Evolutionary conservation across 2,888 invertebrate species (phyloP).

Genomic region (Bombylius discolor): DNA sequence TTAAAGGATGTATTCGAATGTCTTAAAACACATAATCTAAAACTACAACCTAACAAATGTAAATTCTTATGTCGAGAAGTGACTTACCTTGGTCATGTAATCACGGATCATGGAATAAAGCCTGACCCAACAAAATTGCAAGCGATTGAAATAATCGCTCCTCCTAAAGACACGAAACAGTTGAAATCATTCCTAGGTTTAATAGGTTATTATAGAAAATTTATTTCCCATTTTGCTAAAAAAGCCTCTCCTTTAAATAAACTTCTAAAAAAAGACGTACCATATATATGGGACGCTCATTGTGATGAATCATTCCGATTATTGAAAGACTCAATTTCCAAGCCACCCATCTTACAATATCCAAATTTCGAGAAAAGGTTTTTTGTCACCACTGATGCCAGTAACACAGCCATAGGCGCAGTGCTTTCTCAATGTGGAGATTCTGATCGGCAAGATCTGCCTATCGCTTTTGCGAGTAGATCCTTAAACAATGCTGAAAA

Average conservation of each 20-base stretch:
- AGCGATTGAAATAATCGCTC: no score
- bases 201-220: neutral
- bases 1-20: no score
- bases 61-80: neutral
- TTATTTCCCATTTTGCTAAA: neutral
- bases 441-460: slow-evolving; percentile 9
- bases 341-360: neutral
- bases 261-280: neutral
- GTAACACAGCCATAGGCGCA: neutral
- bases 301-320: slow-evolving; percentile 2
- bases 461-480: slow-evolving; percentile 18
- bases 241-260: neutral
- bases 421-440: slow-evolving; percentile 1
- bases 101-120: no score
- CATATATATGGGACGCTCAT: neutral
- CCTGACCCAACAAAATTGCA: neutral
- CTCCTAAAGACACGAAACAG: neutral
- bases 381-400: neutral
- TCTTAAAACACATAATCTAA: no score
- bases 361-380: neutral
- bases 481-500: slow-evolving; percentile 17
- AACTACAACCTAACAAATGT: no score
- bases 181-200: neutral
- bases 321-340: neutral
- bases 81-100: no score